phyloP scores from a whole-genome alignment of 2,888 invertebrate species.

The Campoletis raptor region DNA sequence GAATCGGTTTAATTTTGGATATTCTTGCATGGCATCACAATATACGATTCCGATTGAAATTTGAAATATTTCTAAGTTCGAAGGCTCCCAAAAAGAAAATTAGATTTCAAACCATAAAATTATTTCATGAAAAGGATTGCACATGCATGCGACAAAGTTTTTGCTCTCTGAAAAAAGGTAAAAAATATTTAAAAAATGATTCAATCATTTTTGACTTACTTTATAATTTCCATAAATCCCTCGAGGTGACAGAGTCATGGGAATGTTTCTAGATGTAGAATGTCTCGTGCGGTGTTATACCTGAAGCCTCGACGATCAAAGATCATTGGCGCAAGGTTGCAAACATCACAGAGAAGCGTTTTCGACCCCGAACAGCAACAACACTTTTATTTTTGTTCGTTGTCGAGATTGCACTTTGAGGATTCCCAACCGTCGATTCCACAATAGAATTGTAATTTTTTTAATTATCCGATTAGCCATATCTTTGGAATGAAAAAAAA shows the following conservation, averaged over 20 bases:
- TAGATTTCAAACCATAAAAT: not conserved
- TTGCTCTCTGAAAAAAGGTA: not conserved
- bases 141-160: not conserved
- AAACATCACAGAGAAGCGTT: conserved; percentile 14
- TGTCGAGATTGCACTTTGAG: not conserved
- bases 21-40: not conserved
- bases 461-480: conserved; percentile 13
- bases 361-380: conserved; percentile 40
- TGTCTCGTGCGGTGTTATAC: not conserved
- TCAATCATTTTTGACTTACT: not conserved
- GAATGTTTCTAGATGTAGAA: conserved; percentile 11
- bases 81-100: not conserved
- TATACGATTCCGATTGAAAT: too few relatives aligned
- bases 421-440: not conserved
- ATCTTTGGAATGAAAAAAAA: not conserved
- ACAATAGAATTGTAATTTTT: not conserved
- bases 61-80: not conserved
- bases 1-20: not conserved
- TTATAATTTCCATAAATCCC: conserved; percentile 21
- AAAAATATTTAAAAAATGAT: not conserved
- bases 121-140: not conserved
- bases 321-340: conserved; percentile 76
- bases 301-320: conserved; percentile 63
- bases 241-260: conserved; percentile 4
- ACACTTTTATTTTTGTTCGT: conserved; percentile 75